These are phyloP conservation scores for Rhineura floridana DNA, from an alignment of 2,113 vertebrate genomes.

Conservation along the genomic window DNA sequence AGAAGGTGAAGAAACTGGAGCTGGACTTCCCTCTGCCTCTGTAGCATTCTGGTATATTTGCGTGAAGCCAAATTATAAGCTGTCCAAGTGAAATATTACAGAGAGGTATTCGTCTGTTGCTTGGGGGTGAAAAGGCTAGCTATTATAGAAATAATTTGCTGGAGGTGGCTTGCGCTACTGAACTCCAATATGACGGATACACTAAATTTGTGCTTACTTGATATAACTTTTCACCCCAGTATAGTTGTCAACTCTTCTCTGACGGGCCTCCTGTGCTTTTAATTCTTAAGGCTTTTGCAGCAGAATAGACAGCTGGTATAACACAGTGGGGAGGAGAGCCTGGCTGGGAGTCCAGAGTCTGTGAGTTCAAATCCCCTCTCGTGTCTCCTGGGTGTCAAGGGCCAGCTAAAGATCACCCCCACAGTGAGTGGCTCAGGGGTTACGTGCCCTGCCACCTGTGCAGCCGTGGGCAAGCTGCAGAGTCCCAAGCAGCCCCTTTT, in stretches of 20 bases:
- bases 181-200: neutral
- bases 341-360: too few relatives aligned
- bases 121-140: neutral
- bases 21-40: neutral
- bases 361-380: too few relatives aligned
- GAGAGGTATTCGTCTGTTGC: neutral
- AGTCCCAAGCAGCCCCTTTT: too few relatives aligned
- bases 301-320: too few relatives aligned
- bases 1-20: conserved; percentile 38
- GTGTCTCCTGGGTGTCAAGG: too few relatives aligned
- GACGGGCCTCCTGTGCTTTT: neutral
- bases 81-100: neutral
- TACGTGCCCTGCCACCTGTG: too few relatives aligned
- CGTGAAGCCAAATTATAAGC: conserved; percentile 16
- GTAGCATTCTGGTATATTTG: neutral
- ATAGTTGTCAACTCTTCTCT: neutral
- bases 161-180: neutral
- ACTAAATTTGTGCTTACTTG: neutral
- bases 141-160: neutral
- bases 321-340: too few relatives aligned
- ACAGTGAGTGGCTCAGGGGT: too few relatives aligned
- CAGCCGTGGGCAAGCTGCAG: too few relatives aligned
- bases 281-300: neutral
- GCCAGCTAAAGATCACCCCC: too few relatives aligned
- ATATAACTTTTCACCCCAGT: neutral